Conservation (phyloP, 2,888 invertebrate species). For the Ophioninae sp. region DNA sequence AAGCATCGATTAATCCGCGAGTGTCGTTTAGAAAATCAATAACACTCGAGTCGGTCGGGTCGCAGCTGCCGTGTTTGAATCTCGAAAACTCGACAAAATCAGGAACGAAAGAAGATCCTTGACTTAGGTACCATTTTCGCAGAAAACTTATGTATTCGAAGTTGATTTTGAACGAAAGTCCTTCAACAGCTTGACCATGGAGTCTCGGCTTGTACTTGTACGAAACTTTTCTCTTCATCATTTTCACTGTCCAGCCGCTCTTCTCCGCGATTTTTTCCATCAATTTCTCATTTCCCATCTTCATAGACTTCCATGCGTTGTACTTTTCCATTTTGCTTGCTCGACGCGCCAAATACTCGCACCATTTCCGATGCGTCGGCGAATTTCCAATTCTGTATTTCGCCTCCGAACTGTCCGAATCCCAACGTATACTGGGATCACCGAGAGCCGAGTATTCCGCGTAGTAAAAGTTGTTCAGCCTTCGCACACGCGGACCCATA, state of each 20-base stretch:
- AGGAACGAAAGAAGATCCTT: constrained; percentile 45
- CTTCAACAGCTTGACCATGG: constrained; percentile 15
- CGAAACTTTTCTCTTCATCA: constrained; percentile 24
- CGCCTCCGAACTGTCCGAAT: constrained; percentile 50
- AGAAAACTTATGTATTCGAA: constrained; percentile 38
- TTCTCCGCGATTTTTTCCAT: background rate
- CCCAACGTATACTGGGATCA: constrained; percentile 46
- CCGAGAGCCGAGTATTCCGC: constrained; percentile 30
- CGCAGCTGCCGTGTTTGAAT: background rate
- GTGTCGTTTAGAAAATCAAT: background rate
- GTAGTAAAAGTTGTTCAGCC: constrained; percentile 53
- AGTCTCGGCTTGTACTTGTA: constrained; percentile 50
- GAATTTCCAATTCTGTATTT: constrained; percentile 13
- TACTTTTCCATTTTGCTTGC: constrained; percentile 12
- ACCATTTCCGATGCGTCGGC: constrained; percentile 33
- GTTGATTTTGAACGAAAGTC: constrained; percentile 33
- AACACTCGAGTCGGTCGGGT: constrained; percentile 40
- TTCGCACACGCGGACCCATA: background rate
- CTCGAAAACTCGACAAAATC: background rate
- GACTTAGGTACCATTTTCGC: constrained; percentile 53
- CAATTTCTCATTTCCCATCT: constrained; percentile 4
- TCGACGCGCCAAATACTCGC: background rate
- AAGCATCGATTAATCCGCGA: constrained; percentile 28
- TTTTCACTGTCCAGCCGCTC: constrained; percentile 41
- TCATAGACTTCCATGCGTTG: constrained; percentile 27